Conservation (phyloP, 2,797 vertebrate species). For the Argyrosomus regius region DNA sequence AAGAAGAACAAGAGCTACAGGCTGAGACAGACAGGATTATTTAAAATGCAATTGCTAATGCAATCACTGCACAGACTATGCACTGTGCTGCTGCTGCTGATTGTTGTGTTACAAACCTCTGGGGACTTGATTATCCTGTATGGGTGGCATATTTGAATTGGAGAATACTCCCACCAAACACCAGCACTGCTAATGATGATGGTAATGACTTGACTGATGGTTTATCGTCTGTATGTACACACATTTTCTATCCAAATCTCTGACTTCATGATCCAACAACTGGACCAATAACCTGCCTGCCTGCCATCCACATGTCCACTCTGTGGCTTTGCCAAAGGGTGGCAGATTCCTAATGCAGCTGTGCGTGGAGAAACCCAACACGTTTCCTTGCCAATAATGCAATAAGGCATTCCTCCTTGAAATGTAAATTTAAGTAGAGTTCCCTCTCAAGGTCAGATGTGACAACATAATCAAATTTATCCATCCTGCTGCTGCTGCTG, state of each 20-base stretch:
- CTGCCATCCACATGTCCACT: constrained; percentile 27
- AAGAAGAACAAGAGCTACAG: constrained; percentile 5
- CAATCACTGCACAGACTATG: constrained; percentile 58
- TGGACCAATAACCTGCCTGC: constrained; percentile 19
- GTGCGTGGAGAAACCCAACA: constrained; percentile 53
- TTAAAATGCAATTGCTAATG: constrained; percentile 62
- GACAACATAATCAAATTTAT: constrained; percentile 74
- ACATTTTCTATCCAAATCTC: neutral
- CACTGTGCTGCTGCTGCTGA: constrained; percentile 51
- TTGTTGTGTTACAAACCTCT: constrained; percentile 55
- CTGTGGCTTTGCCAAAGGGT: constrained; percentile 19
- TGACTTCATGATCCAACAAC: constrained; percentile 14
- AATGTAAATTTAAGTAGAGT: constrained; percentile 71
- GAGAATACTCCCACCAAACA: constrained; percentile 28
- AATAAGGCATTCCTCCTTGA: constrained; percentile 71
- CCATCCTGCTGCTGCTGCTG: constrained; percentile 46
- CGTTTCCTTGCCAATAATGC: constrained; percentile 66
- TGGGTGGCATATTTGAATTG: constrained; percentile 48
- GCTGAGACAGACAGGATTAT: constrained; percentile 33
- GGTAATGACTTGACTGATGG: constrained; percentile 21
- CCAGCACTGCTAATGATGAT: constrained; percentile 38
- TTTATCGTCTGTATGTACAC: neutral
- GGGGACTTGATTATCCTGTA: constrained; percentile 63
- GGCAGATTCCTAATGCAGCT: constrained; percentile 35
- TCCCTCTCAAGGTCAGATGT: constrained; percentile 76